Base-by-base conservation (phyloP, 2,113 vertebrate genomes). In the Prolemur simus region DNA sequence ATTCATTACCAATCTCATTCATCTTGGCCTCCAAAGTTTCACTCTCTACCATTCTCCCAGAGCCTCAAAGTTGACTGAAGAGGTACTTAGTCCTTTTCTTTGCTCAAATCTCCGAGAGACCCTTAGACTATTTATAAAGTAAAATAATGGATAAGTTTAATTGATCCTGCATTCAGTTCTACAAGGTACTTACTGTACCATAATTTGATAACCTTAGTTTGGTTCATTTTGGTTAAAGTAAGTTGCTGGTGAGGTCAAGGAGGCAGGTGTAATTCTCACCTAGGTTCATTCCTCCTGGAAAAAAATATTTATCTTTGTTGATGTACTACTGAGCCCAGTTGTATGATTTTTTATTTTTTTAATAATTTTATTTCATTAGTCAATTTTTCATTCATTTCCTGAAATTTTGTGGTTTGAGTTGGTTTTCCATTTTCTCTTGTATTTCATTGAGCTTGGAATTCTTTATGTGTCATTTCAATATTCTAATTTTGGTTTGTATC, bases 101-200 rank as follows among this genome's bases (percentile, higher is more conserved):
- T 95, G 5, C 8, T n/a, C 15, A 93, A 63, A 21, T 56, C 23
- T 88, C 66, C 42, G 64, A 69, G 15, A 66, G 15, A 54, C 3
- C 7, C 6, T 3, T 87, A 47, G 34, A 13, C 11, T 91, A 63
- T 15, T 47, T 60, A 29, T 87, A 73, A 80, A 12, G 6, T 52
- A 86, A 96, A 97, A 82, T 37, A 84, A 77, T 81, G 3, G 1
- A 54, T n/a, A 37, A 6, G 11, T 91, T 82, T 94, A 96, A 32
- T 3, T 66, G 66, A 76, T 58, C 27, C 21, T 95, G 37, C 10
- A 68, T 89, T 68, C 1, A 85, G 91, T 88, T 83, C 32, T 83
- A 21, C 12, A 78, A 84, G 8, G 29, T 80, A 5, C 13, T 92
- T 80, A 5, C 11, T 92, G 18, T 80, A n/a, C 6, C 21, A 58